Percentiles rank a stretch among this genome's conserved stretches.
These are phyloP conservation scores for Hyles euphorbiae DNA, from an alignment of 1,140 invertebrate species.

Conservation along the genomic window DNA sequence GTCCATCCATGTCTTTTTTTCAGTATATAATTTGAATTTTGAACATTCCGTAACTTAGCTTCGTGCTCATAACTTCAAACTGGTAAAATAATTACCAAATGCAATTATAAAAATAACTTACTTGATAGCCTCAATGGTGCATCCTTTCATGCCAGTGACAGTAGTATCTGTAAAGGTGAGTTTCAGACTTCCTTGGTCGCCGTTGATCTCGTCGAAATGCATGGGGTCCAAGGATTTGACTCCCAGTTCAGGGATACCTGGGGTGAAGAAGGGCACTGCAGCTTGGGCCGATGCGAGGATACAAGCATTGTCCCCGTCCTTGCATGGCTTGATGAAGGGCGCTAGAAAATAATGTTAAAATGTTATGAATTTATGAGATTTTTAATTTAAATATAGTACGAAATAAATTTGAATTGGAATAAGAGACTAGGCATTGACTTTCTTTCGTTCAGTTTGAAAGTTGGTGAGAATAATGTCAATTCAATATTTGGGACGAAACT, in stretches of 20 bases:
- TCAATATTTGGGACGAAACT: no score
- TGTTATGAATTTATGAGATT: no score
- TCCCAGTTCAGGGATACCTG: conserved; percentile 42
- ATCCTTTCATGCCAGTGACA: conserved; percentile 44
- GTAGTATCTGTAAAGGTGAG: conserved; percentile 45
- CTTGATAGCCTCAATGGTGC: conserved; percentile 38
- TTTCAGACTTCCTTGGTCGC: conserved; percentile 36
- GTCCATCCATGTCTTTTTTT: no score
- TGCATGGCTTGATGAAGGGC: conserved; percentile 51
- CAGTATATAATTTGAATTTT: no score
- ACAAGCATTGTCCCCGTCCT: conserved; percentile 38
- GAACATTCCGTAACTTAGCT: no score
- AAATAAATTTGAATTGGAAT: no score
- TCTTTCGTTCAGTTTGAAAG: no score
- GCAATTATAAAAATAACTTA: conserved; percentile 21
- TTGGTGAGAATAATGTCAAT: no score
- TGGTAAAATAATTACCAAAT: no score
- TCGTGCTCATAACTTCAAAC: no score
- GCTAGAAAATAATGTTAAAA: conserved; percentile 22
- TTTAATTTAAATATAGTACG: no score
- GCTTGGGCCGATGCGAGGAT: conserved; percentile 34
- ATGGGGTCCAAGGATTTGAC: conserved; percentile 48
- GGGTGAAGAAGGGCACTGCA: conserved; percentile 32
- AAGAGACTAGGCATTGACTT: no score
- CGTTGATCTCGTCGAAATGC: conserved; percentile 32